Evolutionary conservation across 2,888 invertebrate genomes (phyloP).

Genomic region (Amorpha juglandis): DNA sequence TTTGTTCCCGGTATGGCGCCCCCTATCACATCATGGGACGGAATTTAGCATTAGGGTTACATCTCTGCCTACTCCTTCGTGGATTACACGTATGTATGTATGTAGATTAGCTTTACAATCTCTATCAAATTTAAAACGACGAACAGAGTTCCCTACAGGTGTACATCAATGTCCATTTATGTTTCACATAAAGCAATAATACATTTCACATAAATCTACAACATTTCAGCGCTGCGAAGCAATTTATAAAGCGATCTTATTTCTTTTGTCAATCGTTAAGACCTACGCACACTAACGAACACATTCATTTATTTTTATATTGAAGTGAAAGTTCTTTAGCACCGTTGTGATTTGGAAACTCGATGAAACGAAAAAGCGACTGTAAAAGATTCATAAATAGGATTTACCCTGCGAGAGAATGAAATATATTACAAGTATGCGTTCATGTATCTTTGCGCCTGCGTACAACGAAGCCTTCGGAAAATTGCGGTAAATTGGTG

Average conservation of each 20-base stretch:
- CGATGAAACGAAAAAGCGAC: too few species aligned
- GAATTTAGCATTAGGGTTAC: too few species aligned
- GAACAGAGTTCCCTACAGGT: not conserved
- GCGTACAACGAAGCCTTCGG: too few species aligned
- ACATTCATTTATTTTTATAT: not conserved
- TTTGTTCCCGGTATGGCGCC: too few species aligned
- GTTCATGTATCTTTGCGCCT: too few species aligned
- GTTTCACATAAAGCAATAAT: not conserved
- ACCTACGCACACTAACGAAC: not conserved
- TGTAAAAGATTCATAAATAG: too few species aligned
- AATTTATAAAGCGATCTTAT: constrained; percentile 11
- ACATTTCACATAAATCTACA: constrained; percentile 7
- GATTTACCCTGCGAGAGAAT: too few species aligned
- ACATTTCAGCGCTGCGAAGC: constrained; percentile 12
- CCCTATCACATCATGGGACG: too few species aligned
- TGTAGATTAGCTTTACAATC: not conserved
- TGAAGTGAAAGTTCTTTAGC: not conserved
- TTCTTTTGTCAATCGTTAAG: constrained; percentile 15
- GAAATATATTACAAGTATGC: too few species aligned
- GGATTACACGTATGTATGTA: not conserved
- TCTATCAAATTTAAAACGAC: not conserved
- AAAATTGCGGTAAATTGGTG: too few species aligned
- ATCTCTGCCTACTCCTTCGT: too few species aligned
- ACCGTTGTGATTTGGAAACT: too few species aligned
- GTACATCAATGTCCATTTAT: not conserved